phyloP scores from a whole-genome alignment of 2,797 vertebrate species.

The Notolepis coatsorum region DNA sequence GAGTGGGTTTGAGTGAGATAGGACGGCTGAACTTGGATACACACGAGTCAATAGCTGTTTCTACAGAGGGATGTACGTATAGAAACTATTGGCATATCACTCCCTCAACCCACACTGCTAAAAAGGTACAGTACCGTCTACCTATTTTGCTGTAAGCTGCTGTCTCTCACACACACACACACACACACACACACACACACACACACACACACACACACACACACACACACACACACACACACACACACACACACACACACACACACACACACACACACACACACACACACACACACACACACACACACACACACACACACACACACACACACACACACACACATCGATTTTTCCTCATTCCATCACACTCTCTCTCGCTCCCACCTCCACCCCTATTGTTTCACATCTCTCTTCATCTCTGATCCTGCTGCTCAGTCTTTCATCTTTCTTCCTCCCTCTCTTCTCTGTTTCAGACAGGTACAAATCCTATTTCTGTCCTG shows the following conservation, averaged over 20 bases:
- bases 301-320: slow-evolving; percentile 14
- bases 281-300: slow-evolving; percentile 14
- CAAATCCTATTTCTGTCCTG: slow-evolving; percentile 46
- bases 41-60: neutral
- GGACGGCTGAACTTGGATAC: neutral
- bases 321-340: slow-evolving; percentile 11
- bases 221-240: slow-evolving; percentile 34
- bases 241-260: slow-evolving; percentile 34
- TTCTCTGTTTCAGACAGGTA: slow-evolving; percentile 43
- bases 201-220: slow-evolving; percentile 34
- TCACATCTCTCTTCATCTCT: slow-evolving; percentile 46
- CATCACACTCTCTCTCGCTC: slow-evolving; percentile 3
- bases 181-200: slow-evolving; percentile 34
- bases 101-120: neutral
- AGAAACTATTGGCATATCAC: neutral
- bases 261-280: slow-evolving; percentile 14
- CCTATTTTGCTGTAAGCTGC: slow-evolving; percentile 20
- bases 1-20: neutral
- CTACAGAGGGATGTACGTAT: too few relatives aligned
- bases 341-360: slow-evolving; percentile 50
- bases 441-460: slow-evolving; percentile 26
- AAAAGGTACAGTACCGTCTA: slow-evolving; percentile 27
- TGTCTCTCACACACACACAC: slow-evolving; percentile 19
- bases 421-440: slow-evolving; percentile 55
- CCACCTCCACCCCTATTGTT: slow-evolving; percentile 33